phyloP scores from a whole-genome alignment of 2,797 vertebrate species.

The Podarcis siculus region DNA sequence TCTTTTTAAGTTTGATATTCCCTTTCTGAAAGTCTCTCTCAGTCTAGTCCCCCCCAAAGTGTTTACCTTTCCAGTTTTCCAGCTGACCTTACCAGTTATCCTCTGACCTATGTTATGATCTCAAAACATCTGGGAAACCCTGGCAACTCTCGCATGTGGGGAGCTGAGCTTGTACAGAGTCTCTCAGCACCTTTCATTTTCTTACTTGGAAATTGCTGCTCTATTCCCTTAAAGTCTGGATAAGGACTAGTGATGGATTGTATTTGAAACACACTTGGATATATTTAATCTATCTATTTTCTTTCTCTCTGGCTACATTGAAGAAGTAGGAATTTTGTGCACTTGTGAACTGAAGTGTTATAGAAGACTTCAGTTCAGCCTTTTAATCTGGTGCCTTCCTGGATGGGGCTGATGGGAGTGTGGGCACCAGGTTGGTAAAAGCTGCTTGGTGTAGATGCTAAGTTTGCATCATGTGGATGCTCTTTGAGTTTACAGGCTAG shows the following conservation, averaged over 20 bases:
- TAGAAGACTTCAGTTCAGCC: conserved; percentile 57
- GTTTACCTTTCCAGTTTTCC: conserved; percentile 74
- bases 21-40: conserved; percentile 75
- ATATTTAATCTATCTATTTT: background rate
- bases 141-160: conserved; percentile 51
- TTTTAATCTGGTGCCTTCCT: no score
- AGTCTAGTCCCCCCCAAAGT: conserved; percentile 68
- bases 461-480: no score
- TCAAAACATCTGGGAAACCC: conserved; percentile 70
- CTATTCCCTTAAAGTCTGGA: conserved; percentile 28
- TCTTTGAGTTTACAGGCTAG: conserved; percentile 49
- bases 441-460: no score
- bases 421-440: no score
- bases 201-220: conserved; percentile 57
- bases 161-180: conserved; percentile 58
- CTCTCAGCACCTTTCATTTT: conserved; percentile 60
- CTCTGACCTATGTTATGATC: conserved; percentile 71
- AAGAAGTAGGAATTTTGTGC: conserved; percentile 44
- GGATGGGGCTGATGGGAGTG: no score
- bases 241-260: conserved; percentile 55
- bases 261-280: conserved; percentile 40
- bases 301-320: background rate
- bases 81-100: conserved; percentile 74
- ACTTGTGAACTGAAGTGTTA: conserved; percentile 26
- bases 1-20: conserved; percentile 57